Conservation (phyloP, 2,888 invertebrate species). For the Noctua pronuba region DNA sequence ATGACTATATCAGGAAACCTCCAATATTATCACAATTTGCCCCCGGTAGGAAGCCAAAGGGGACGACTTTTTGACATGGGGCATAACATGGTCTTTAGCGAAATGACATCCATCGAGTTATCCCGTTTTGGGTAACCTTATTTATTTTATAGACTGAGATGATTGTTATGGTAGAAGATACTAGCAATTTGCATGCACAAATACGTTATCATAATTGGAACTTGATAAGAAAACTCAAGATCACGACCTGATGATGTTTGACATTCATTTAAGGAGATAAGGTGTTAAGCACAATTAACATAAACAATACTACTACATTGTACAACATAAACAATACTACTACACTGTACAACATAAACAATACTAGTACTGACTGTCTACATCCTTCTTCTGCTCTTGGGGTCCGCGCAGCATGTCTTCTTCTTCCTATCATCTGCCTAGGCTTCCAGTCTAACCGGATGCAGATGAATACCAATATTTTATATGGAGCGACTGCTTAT, state of each 20-base stretch:
- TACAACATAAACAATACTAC: not conserved
- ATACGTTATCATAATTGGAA: not conserved
- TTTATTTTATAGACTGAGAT: not conserved
- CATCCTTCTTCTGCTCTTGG: not conserved
- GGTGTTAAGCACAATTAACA: not conserved
- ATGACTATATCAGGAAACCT: not conserved
- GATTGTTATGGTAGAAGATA: not conserved
- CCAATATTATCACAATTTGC: not conserved
- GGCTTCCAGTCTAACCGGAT: not conserved
- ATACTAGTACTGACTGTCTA: not conserved
- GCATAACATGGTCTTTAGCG: not conserved
- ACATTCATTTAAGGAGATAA: not conserved
- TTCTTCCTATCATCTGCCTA: not conserved
- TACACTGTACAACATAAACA: no score
- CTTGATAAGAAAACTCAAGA: not conserved
- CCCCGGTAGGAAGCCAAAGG: not conserved
- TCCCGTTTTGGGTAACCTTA: not conserved
- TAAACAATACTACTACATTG: not conserved
- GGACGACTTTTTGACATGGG: not conserved
- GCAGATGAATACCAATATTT: not conserved
- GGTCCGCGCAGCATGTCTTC: not conserved
- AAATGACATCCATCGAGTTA: not conserved
- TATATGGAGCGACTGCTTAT: not conserved
- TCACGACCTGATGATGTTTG: not conserved
- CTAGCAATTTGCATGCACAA: not conserved